Percentiles rank a stretch among this genome's conserved stretches.
phyloP scores from a whole-genome alignment of 2,797 vertebrate genomes.

The Hydrolagus colliei region DNA sequence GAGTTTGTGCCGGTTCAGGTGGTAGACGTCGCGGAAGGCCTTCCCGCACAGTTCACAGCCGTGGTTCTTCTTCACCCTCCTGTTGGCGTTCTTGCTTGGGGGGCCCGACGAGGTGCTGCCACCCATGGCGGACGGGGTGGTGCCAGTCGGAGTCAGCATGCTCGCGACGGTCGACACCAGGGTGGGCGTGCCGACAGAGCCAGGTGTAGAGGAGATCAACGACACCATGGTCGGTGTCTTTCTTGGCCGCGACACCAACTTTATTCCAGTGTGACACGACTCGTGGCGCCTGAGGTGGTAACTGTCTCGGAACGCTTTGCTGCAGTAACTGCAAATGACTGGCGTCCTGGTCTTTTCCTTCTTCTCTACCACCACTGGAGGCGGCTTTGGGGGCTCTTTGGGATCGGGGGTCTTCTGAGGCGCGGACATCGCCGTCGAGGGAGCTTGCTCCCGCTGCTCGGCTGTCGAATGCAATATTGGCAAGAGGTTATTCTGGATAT shows the following conservation, averaged over 20 bases:
- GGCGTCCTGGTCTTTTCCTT: constrained; percentile 91
- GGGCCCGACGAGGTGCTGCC: constrained; percentile 62
- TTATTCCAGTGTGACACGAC: constrained; percentile 93
- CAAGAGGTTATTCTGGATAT: constrained; percentile 78
- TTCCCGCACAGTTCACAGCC: constrained; percentile 97
- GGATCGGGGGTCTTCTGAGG: constrained; percentile 88
- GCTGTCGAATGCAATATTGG: constrained; percentile 84
- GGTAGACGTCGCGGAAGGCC: constrained; percentile 93
- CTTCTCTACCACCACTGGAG: constrained; percentile 72
- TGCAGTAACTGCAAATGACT: constrained; percentile 94
- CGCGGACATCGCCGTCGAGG: constrained; percentile 81
- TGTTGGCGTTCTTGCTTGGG: constrained; percentile 82
- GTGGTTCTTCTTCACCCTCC: constrained; percentile 94
- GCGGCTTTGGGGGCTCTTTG: constrained; percentile 76
- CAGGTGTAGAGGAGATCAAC: constrained; percentile 84
- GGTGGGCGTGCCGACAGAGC: constrained; percentile 79
- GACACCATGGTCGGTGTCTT: constrained; percentile 89
- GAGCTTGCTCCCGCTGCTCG: constrained; percentile 90
- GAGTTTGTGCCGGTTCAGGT: constrained; percentile 93
- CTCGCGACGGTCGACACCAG: constrained; percentile 86
- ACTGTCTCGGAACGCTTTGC: constrained; percentile 96
- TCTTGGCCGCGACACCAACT: constrained; percentile 91
- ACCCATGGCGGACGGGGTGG: constrained; percentile 70
- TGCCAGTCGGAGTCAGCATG: constrained; percentile 86
- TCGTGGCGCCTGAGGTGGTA: constrained; percentile 93